Evolutionary conservation across 2,888 invertebrate genomes (phyloP).

Genomic region (Helleia helle): DNA sequence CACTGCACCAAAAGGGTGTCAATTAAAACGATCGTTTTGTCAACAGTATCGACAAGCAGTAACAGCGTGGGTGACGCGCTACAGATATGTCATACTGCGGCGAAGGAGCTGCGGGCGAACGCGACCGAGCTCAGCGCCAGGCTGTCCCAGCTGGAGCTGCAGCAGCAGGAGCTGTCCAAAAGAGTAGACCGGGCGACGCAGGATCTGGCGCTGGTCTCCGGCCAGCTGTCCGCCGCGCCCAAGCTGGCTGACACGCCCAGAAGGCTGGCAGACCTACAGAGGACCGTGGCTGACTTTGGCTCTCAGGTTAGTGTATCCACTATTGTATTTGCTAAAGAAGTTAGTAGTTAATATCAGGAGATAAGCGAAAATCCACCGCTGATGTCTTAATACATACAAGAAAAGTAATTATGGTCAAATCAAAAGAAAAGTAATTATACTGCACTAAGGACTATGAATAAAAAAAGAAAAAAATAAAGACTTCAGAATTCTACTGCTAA

Average conservation of each 20-base stretch:
- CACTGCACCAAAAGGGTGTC: no score
- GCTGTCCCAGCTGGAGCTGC: slow-evolving; percentile 71
- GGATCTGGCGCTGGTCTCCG: slow-evolving; percentile 70
- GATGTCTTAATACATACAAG: no score
- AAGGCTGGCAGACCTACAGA: slow-evolving; percentile 66
- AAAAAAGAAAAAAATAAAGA: no score
- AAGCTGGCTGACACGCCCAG: slow-evolving; percentile 74
- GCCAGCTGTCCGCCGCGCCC: slow-evolving; percentile 73
- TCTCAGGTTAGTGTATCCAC: slow-evolving; percentile 68
- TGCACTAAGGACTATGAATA: no score
- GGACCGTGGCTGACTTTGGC: slow-evolving; percentile 74
- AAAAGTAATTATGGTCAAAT: no score
- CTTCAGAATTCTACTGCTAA: no score
- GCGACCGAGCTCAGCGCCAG: slow-evolving; percentile 75
- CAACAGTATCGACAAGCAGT: slow-evolving; percentile 78
- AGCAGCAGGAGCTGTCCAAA: slow-evolving; percentile 54
- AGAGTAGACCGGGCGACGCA: slow-evolving; percentile 52
- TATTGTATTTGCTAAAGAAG: no score
- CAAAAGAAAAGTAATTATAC: no score
- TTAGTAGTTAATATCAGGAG: no score
- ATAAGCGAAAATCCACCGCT: no score
- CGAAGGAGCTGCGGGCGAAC: slow-evolving; percentile 78
- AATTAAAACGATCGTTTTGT: no score
- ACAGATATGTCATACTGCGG: slow-evolving; percentile 81
- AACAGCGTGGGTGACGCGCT: slow-evolving; percentile 80